Evolutionary conservation across 2,113 vertebrate genomes (phyloP).

Genomic region (Hippotragus niger): DNA sequence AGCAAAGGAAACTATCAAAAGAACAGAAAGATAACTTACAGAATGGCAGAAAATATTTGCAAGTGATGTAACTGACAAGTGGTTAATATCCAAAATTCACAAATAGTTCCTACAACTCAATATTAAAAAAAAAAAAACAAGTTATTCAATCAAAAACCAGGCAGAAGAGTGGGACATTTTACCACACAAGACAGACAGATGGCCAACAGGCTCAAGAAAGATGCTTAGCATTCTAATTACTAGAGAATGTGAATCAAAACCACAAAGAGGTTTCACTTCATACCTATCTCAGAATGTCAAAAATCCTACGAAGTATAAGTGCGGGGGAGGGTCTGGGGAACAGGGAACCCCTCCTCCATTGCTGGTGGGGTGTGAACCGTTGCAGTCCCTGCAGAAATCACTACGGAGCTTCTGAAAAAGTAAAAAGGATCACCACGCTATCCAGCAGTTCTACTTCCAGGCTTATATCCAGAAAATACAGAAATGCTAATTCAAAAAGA

Average conservation of each 20-base stretch:
- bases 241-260: background rate
- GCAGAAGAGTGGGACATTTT: background rate
- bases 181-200: background rate
- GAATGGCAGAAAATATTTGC: background rate
- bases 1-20: background rate
- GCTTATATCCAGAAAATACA: background rate
- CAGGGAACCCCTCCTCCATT: background rate
- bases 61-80: background rate
- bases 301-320: rapidly evolving
- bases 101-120: background rate
- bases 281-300: background rate
- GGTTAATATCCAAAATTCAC: background rate
- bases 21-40: background rate
- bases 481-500: background rate
- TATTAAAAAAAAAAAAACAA: background rate
- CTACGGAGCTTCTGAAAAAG: background rate
- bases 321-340: background rate
- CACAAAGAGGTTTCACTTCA: background rate
- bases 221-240: background rate
- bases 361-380: background rate
- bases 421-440: too few relatives aligned
- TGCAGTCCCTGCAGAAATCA: background rate
- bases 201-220: background rate
- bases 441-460: too few relatives aligned
- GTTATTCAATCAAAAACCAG: background rate